Evolutionary conservation across 2,797 vertebrate species (phyloP).

Genomic region (Ctenochaetus hawaiiensis): DNA sequence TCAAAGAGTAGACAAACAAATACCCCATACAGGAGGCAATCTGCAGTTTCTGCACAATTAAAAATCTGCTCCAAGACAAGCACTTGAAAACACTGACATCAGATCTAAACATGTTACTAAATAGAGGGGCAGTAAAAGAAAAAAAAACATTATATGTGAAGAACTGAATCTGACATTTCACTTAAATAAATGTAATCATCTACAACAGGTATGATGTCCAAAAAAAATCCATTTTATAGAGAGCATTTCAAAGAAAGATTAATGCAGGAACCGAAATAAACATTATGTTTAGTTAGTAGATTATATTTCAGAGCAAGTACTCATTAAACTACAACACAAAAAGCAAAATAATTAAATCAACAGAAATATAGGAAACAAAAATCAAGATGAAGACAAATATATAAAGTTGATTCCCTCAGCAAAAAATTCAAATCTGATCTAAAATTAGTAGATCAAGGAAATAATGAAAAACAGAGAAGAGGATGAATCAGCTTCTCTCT

Average conservation of each 20-base stretch:
- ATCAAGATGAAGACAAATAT: no score
- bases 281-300: no score
- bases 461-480: not conserved
- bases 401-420: not conserved
- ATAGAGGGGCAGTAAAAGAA: not conserved
- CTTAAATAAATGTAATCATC: not conserved
- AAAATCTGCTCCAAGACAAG: conserved; percentile 8
- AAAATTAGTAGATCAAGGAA: not conserved
- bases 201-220: not conserved
- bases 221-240: not conserved
- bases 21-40: not conserved
- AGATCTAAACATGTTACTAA: not conserved
- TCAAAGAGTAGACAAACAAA: not conserved
- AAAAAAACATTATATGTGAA: not conserved
- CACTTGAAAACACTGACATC: not conserved
- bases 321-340: no score
- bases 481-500: not conserved
- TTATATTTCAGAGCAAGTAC: no score
- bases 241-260: not conserved
- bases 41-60: not conserved
- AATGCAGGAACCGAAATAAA: no score
- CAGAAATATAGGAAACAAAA: no score
- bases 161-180: not conserved
- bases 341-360: no score
- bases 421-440: not conserved